Percentiles rank a stretch among this genome's conserved stretches.
Evolutionary conservation across 2,888 invertebrate species (phyloP).

Genomic region (Strigamia maritima): DNA sequence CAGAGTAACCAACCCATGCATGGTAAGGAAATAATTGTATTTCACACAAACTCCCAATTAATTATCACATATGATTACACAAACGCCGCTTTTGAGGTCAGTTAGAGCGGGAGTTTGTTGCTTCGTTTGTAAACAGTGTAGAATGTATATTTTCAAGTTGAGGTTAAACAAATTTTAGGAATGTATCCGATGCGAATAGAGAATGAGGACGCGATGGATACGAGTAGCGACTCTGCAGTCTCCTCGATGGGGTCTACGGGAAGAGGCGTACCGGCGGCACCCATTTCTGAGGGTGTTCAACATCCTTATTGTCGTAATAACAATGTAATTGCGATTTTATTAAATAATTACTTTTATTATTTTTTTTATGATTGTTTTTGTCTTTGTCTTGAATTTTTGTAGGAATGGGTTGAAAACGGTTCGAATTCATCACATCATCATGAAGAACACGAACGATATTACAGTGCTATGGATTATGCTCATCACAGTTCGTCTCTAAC

Average conservation of each 20-base stretch:
- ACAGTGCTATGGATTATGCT: constrained; percentile 40
- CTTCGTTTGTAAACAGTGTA: not conserved
- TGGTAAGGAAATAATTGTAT: not conserved
- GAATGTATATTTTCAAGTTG: not conserved
- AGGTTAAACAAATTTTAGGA: constrained; percentile 4
- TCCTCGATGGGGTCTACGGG: constrained; percentile 90
- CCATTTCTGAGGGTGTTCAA: constrained; percentile 66
- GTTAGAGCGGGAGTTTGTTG: too few species aligned
- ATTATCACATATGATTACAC: too few species aligned
- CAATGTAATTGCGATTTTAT: not conserved
- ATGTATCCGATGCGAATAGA: constrained; percentile 55
- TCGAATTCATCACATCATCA: constrained; percentile 63
- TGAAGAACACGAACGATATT: constrained; percentile 40
- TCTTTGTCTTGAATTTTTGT: not conserved
- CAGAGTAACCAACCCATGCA: not conserved
- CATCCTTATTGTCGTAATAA: constrained; percentile 30
- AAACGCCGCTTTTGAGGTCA: not conserved
- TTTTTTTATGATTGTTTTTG: not conserved
- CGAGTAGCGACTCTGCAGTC: constrained; percentile 85
- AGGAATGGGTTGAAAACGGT: constrained; percentile 81
- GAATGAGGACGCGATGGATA: constrained; percentile 65
- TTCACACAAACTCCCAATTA: too few species aligned
- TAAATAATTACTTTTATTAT: not conserved
- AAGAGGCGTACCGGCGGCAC: constrained; percentile 76
- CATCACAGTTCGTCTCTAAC: constrained; percentile 34